Percentiles rank a stretch among this genome's conserved stretches.
These are phyloP conservation scores for Torymus tubicola DNA, from an alignment of 2,888 invertebrate genomes.

Conservation along the genomic window DNA sequence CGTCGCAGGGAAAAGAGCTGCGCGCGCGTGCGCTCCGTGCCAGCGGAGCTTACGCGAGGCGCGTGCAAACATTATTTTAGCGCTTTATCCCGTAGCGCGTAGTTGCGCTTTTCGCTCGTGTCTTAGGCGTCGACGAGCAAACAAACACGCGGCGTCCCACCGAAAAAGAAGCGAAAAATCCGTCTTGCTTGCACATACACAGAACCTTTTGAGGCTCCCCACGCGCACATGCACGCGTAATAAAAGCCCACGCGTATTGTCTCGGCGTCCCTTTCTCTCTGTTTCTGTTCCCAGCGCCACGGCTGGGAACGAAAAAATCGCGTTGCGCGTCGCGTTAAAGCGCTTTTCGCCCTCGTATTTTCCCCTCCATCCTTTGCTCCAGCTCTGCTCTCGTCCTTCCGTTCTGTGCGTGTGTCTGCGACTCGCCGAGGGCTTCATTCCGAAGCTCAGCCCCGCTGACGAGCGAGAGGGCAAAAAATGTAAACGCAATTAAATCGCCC, in stretches of 20 bases:
- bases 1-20: background rate
- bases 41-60: too few species aligned
- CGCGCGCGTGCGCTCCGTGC: too few species aligned
- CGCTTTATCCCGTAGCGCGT: background rate
- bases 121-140: too few species aligned
- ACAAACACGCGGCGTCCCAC: too few species aligned
- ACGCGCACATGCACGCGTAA: background rate
- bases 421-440: too few species aligned
- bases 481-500: conserved; percentile 31
- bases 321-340: background rate
- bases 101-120: background rate
- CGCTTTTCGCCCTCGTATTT: background rate
- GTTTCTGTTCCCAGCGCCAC: background rate
- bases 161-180: conserved; percentile 1
- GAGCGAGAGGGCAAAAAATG: background rate
- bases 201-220: background rate
- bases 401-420: too few species aligned
- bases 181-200: background rate
- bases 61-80: conserved; percentile 19
- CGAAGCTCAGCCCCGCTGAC: too few species aligned
- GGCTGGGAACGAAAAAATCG: background rate
- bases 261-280: too few species aligned
- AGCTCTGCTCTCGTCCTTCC: too few species aligned
- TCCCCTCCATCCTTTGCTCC: background rate
- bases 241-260: background rate